Percentiles rank a stretch among this genome's conserved stretches.
Evolutionary conservation across 2,888 invertebrate genomes (phyloP).

Genomic region (Philonicus albiceps): DNA sequence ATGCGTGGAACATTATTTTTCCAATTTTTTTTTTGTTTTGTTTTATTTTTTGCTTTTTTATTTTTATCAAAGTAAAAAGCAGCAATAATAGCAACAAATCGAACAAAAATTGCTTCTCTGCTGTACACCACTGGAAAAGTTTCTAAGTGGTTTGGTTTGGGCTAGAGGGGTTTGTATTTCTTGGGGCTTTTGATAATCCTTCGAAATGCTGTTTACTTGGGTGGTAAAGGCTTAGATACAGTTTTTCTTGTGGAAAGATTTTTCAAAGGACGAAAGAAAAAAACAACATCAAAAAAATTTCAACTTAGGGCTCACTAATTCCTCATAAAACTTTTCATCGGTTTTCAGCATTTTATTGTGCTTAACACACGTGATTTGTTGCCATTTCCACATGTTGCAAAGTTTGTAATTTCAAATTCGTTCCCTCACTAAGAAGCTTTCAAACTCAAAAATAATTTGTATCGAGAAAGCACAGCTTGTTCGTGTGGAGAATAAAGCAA

Average conservation of each 20-base stretch:
- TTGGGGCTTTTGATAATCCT: neutral
- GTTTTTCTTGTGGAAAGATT: neutral
- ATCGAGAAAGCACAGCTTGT: neutral
- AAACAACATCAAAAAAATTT: neutral
- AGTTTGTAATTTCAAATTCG: neutral
- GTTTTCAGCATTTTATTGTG: neutral
- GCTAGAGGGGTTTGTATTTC: neutral
- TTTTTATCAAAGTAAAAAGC: neutral
- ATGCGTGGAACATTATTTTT: neutral
- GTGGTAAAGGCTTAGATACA: neutral
- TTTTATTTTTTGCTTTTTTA: neutral
- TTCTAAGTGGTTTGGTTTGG: neutral
- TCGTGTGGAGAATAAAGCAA: neutral
- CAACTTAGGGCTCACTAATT: neutral
- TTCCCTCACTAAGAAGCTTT: neutral
- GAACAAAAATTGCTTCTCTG: conserved; percentile 21
- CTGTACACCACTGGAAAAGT: neutral
- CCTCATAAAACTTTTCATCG: neutral
- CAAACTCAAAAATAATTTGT: neutral
- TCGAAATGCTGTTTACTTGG: neutral
- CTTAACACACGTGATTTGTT: neutral
- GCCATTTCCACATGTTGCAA: neutral
- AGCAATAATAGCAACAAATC: neutral
- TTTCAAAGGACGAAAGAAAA: neutral
- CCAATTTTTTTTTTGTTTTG: neutral